Base-by-base conservation (phyloP, 1,140 invertebrate genomes). In the Achroia grisella region DNA sequence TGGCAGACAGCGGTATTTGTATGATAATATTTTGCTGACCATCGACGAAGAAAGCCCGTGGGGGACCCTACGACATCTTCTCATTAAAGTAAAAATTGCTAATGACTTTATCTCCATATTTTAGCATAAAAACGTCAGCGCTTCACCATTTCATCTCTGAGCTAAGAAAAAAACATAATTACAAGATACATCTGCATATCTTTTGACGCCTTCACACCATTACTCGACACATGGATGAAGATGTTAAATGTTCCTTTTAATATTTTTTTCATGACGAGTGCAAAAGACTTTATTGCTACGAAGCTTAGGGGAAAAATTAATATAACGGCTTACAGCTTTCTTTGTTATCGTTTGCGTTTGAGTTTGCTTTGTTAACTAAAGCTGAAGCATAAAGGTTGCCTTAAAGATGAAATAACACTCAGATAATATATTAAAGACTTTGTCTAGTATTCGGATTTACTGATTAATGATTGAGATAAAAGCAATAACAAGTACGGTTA, bases 101-200 rank as follows among this genome's bases (percentile, higher is more conserved):
- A 83, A 83, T 79, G 73, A 74, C 70, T 71, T 67, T 64, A 83
- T 83, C 75, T 80, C 68, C 76, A 81, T 78, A 76, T 78, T 81
- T 81, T 84, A 71, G 72, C 77, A 81, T 84, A 73, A 76, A 78
- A 69, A 76, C 65, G 72, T 79, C 70, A 77, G 67, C 65, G 42
- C 71, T 71, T 57, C 65, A 64, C 51, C 59, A 62, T 62, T 79
- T 73, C 59, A 47, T 52, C 45, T 65, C 62, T 36, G 58, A 69
- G 47, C 57, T 68, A 63, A 65, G 63, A 65, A 71, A 69, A 35
- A 72, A 69, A 48, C 48, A 47, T 60, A 63, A 71, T 76, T 62
- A 71, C 60, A 68, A 73, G 52, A 64, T 59, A 69, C 65, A 80
- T 83, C 70, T 83, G 68, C 70, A 73, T 76, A 71, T 83, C 63